A percentile compares a stretch with the other conserved stretches of the same genome.
Conservation (phyloP, 2,797 vertebrate genomes). For the Argentina silus region DNA sequence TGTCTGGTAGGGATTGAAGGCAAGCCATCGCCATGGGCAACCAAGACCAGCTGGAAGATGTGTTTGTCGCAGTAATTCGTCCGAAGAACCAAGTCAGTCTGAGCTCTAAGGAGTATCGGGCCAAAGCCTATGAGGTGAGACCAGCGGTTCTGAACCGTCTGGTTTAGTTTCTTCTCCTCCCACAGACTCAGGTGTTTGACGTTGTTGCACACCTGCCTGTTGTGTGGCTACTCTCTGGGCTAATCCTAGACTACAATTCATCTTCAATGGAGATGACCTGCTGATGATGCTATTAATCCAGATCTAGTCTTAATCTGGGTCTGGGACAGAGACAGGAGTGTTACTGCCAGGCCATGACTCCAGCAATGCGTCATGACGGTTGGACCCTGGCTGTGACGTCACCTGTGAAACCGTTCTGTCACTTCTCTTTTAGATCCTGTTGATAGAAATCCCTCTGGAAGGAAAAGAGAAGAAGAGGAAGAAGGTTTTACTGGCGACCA, state of each 20-base stretch:
- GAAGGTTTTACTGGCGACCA: slow-evolving; percentile 91
- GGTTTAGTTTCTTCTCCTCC: not conserved
- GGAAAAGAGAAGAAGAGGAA: slow-evolving; percentile 97
- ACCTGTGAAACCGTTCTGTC: slow-evolving; percentile 1
- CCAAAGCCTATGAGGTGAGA: slow-evolving; percentile 95
- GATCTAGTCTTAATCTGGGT: too few species aligned
- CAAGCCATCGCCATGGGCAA: slow-evolving; percentile 85
- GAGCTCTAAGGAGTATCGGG: slow-evolving; percentile 95
- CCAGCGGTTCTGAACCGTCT: too few species aligned
- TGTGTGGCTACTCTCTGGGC: too few species aligned
- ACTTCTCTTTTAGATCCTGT: slow-evolving; percentile 83
- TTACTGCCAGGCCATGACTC: too few species aligned
- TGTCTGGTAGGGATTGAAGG: slow-evolving; percentile 51
- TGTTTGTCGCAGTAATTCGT: slow-evolving; percentile 94
- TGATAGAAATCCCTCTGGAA: slow-evolving; percentile 94
- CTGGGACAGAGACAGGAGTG: too few species aligned
- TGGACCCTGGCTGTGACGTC: too few species aligned
- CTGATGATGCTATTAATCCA: too few species aligned
- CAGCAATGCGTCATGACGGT: too few species aligned
- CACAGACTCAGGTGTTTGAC: too few species aligned
- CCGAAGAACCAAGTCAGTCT: slow-evolving; percentile 95
- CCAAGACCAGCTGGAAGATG: slow-evolving; percentile 88
- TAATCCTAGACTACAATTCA: too few species aligned
- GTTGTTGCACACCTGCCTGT: too few species aligned
- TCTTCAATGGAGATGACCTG: too few species aligned